Evolutionary conservation across 2,888 invertebrate genomes (phyloP).

Genomic region (Tenthredo distinguenda): DNA sequence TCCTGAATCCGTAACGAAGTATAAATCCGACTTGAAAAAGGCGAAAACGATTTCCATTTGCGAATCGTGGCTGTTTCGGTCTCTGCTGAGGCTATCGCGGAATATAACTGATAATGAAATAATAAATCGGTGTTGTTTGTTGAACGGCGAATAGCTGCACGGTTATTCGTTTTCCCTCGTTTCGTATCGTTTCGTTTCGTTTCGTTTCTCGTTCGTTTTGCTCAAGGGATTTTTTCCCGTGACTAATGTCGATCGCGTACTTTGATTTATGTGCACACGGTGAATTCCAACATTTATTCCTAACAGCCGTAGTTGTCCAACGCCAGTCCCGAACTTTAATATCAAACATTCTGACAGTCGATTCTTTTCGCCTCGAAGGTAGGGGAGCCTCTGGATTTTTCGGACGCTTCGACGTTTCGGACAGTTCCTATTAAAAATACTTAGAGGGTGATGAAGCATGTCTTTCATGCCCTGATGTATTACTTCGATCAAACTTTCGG

Average conservation of each 20-base stretch:
- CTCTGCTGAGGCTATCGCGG: background rate
- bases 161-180: conserved; percentile 17
- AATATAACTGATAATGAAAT: conserved; percentile 40
- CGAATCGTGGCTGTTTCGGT: background rate
- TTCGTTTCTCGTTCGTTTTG: conserved; percentile 21
- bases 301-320: conserved; percentile 11
- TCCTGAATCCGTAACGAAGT: background rate
- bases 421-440: background rate
- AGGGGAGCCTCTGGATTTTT: background rate
- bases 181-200: conserved; percentile 8
- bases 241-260: conserved; percentile 28
- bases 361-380: conserved; percentile 15
- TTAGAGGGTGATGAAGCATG: background rate
- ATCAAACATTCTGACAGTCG: conserved; percentile 27
- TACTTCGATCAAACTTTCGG: background rate
- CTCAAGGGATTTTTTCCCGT: conserved; percentile 24
- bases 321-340: background rate
- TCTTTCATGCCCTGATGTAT: background rate
- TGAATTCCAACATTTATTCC: conserved; percentile 2
- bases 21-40: background rate
- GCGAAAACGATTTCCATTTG: background rate
- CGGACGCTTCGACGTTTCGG: conserved; percentile 2
- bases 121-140: conserved; percentile 47
- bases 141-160: conserved; percentile 30
- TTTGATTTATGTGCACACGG: background rate